Evolutionary conservation across 2,797 vertebrate genomes (phyloP).

Genomic region (Pseudochirops corinnae): DNA sequence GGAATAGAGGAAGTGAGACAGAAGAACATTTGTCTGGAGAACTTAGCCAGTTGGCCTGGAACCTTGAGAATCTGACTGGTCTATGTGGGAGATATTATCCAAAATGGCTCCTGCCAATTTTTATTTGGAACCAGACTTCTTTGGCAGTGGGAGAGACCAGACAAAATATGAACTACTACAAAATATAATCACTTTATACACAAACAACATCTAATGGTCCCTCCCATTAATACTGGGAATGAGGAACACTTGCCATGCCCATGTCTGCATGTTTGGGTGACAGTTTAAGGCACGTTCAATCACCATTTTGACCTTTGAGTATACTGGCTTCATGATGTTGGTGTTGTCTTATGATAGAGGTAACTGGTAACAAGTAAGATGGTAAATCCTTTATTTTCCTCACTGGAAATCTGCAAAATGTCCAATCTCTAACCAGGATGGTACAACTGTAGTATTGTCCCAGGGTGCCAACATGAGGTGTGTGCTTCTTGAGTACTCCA

Average conservation of each 20-base stretch:
- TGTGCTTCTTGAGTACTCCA: not conserved
- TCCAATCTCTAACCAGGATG: not conserved
- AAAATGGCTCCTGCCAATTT: slow-evolving; percentile 26
- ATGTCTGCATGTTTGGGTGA: not conserved
- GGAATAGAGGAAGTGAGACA: not conserved
- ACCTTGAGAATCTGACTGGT: slow-evolving; percentile 1
- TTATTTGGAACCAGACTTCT: slow-evolving; percentile 36
- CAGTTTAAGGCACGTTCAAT: not conserved
- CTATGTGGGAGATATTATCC: not conserved
- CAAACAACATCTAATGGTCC: not conserved
- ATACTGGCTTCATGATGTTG: not conserved
- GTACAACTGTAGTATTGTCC: not conserved
- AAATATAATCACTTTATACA: not conserved
- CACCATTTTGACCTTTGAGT: not conserved
- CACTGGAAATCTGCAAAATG: not conserved
- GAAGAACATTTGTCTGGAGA: slow-evolving; percentile 1
- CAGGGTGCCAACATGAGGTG: not conserved
- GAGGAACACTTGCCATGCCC: not conserved
- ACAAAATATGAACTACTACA: not conserved
- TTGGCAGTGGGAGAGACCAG: not conserved
- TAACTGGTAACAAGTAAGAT: not conserved
- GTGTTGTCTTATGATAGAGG: not conserved
- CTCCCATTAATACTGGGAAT: not conserved
- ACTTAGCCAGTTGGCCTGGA: slow-evolving; percentile 3
- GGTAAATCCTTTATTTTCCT: not conserved